These are phyloP conservation scores for Dendroctonus valens DNA, from an alignment of 1,140 invertebrate species.

Conservation along the genomic window DNA sequence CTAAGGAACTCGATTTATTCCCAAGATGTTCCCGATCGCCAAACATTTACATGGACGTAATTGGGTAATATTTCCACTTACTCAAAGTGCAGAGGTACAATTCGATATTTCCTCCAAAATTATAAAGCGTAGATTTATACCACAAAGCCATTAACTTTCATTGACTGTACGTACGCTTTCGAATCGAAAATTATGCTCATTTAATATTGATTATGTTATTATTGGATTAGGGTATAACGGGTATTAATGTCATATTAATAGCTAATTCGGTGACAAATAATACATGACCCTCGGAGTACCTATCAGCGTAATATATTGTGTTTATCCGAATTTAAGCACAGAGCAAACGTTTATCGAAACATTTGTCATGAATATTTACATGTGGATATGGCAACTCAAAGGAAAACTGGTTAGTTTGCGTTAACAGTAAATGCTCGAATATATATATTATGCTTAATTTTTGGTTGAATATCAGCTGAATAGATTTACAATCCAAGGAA, in stretches of 20 bases:
- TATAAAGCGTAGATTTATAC: not conserved
- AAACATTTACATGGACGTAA: too few relatives aligned
- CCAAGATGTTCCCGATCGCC: too few relatives aligned
- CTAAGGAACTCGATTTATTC: too few relatives aligned
- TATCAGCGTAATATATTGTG: conserved; percentile 10
- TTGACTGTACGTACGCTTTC: not conserved
- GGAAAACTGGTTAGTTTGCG: not conserved
- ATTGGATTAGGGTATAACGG: not conserved
- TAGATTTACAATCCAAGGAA: too few relatives aligned
- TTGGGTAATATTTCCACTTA: too few relatives aligned
- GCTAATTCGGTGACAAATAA: conserved; percentile 6
- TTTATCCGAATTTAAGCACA: conserved; percentile 4
- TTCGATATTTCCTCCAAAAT: too few relatives aligned
- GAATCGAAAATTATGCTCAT: not conserved
- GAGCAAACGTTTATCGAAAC: not conserved
- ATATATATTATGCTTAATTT: too few relatives aligned
- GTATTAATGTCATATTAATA: conserved; percentile 1
- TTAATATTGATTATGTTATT: conserved; percentile 7
- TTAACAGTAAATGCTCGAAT: too few relatives aligned
- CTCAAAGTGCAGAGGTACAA: too few relatives aligned
- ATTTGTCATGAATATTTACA: not conserved
- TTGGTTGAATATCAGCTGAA: too few relatives aligned
- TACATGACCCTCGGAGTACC: conserved; percentile 6
- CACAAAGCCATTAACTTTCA: not conserved
- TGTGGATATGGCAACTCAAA: not conserved